Evolutionary conservation across 1,140 invertebrate species (phyloP), one percentile per base, ranked within the genome.

Genomic region (Coptotermes formosanus): DNA sequence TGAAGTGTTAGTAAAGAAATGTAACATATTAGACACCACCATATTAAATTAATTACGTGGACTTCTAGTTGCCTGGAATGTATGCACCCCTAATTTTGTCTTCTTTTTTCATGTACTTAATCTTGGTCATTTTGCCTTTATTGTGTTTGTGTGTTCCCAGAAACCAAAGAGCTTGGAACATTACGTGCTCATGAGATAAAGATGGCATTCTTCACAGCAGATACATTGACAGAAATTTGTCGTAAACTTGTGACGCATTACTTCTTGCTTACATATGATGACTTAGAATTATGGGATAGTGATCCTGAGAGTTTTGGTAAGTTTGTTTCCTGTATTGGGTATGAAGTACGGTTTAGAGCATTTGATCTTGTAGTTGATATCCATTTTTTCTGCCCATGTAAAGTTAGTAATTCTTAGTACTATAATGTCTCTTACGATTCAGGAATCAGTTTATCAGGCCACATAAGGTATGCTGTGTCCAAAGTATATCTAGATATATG

Each of bases 261-360:
- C 91, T 97, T 99, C 89, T 92, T 97, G 45, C 92, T 99, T 23
- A 97, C 95, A 8, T 92, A 94, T 85, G 94, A 95, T 84, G 98
- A 99, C 90, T 91, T 99, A 82, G 94, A 95, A 85, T 92, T 94
- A n/a, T 99, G 97, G 98, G 96, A 97, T 89, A 93, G 94, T 19
- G 96, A 98, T 91, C 97, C 97, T 0, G 97, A 99, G 92, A 95
- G 94, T 88, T 98, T 97, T 91, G 95, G 94, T 94, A 92, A 91
- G 87, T 90, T 83, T 85, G 45, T 86, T 45, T 25, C 19, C 6
- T 12, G 38, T 87, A 83, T 43, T 69, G 16, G 48, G 2, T 45
- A 25, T 45, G 8, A 82, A 43, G 30, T 82, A 16, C 48, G 1
- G 48, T 48, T 12, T 48, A 48, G 48, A 48, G 48, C 16, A 16